Base-by-base conservation (phyloP, 2,113 vertebrate species). In the Mus pahari region DNA sequence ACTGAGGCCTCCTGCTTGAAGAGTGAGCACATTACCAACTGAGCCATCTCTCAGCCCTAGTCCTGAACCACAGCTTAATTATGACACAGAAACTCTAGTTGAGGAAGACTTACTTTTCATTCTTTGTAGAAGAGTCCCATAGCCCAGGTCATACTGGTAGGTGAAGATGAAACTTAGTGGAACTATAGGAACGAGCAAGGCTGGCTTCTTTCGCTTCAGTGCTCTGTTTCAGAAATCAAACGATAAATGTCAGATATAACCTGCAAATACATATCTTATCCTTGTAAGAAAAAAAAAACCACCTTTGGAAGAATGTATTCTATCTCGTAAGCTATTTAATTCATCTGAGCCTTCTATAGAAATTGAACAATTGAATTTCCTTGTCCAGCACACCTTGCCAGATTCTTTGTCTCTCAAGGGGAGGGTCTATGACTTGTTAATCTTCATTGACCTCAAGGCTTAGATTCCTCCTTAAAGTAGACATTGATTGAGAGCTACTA, bases 141-240 rank as follows among this genome's bases (percentile, higher is more conserved):
- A 99, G 50, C 98, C 99, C 96, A 98, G 97, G 98, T 99, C 99
- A 97, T 99, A 98, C 39, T 99, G 99, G 98, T 99, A 99, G 77
- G 94, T 96, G 75, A 99, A 33, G 78, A 99, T 31, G 92, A 99
- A 99, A 94, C 99, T 42, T 89, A 99, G 98, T 9, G 99, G 99
- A 92, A 99, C 1, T 0, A 99, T 53, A 45, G 99, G 99, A 68
- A 97, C 9, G 64, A 99, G 93, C 53, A 99, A 13, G 66, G 3
- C 92, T 1, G 98, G 98, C 1, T 97, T 99, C 98, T 98, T 99
- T 79, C 36, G 98, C 98, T 98, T 99, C 77, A 99, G 78, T 66
- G 99, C 99, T 92, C 99, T 99, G 97, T 97, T 96, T 53, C 58
- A 92, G 86, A 48, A 96, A 94, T 55, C 92, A 33, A 92, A 42